Evolutionary conservation across 92 coral and sea anemone genomes (phyloP), one percentile per base, ranked within the genome.

Genomic region (Heliopora coerulea): DNA sequence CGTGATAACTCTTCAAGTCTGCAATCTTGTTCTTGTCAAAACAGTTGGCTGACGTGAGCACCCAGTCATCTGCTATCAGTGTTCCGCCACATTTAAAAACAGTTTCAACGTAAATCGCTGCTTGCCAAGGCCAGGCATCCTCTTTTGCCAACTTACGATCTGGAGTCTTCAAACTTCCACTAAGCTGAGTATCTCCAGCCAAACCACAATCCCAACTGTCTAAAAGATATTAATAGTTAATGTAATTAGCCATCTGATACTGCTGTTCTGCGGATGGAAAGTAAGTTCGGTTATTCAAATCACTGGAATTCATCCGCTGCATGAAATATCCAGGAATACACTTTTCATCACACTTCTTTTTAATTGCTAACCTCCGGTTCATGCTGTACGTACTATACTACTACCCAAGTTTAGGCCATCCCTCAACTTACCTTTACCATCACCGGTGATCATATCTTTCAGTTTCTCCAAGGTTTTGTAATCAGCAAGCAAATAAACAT

Each of bases 101-200:
- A 9, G 86, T 78, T 25, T 87, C 80, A 29, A 91, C 89, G 67
- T 75, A 95, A 13, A 95, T 81, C 8, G 91, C 97, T 1, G 89
- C 97, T 31, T 80, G 67, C 99, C 99, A 95, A 19, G 99, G 99
- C 99, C 99, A 95, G 67, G 99, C 99, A 3, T 96, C 99, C 12
- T 84, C 72, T 74, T 86, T 90, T 0, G 97, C 62, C 29, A 58
- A 58, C 8, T 34, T 58, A 21, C 86, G 87, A 35, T 85, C 84
- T 23, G 83, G 88, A 49, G 73, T 75, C 30, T 77, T 82, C 0
- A 65, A 19, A 41, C 24, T 54, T 3, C 75, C 83, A 62, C 96
- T 83, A 8, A 88, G 78, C 64, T 87, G 87, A 0, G 97, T 95
- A 65, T 90, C 91, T 15, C 99, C 99, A 0, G 99, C 99, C 13